phyloP scores from a whole-genome alignment of 2,888 invertebrate genomes.

The Magallana nippona region DNA sequence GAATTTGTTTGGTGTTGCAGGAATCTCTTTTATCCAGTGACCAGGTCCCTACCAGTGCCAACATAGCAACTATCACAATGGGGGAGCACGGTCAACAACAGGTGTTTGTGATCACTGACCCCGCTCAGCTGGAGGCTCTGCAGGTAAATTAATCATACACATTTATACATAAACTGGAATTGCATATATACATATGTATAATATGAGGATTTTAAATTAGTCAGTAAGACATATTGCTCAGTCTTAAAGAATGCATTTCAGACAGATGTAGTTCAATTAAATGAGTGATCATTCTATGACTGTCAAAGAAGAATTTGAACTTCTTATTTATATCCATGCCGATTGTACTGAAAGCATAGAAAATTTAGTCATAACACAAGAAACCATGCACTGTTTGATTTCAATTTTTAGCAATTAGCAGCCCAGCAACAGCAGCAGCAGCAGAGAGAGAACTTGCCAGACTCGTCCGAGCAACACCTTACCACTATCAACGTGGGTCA shows the following conservation, averaged over 20 bases:
- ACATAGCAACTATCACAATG: conserved; percentile 68
- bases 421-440: conserved; percentile 36
- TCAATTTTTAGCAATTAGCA: conserved; percentile 34
- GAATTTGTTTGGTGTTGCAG: background rate
- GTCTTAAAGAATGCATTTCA: too few species aligned
- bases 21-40: conserved; percentile 44
- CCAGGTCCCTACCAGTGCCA: conserved; percentile 65
- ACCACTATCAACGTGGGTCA: background rate
- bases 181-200: too few species aligned
- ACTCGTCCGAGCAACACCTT: background rate
- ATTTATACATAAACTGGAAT: too few species aligned
- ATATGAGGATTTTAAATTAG: too few species aligned
- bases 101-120: conserved; percentile 76
- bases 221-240: too few species aligned
- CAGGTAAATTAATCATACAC: conserved; percentile 61
- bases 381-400: too few species aligned
- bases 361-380: too few species aligned
- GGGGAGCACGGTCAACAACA: conserved; percentile 74
- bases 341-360: too few species aligned
- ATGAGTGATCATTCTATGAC: too few species aligned
- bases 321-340: too few species aligned
- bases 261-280: too few species aligned
- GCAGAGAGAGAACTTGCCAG: background rate
- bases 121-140: conserved; percentile 73
- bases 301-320: too few species aligned